Evolutionary conservation across 2,888 invertebrate genomes (phyloP), one percentile per base, ranked within the genome.

Genomic region (Drosophila conformis): DNA sequence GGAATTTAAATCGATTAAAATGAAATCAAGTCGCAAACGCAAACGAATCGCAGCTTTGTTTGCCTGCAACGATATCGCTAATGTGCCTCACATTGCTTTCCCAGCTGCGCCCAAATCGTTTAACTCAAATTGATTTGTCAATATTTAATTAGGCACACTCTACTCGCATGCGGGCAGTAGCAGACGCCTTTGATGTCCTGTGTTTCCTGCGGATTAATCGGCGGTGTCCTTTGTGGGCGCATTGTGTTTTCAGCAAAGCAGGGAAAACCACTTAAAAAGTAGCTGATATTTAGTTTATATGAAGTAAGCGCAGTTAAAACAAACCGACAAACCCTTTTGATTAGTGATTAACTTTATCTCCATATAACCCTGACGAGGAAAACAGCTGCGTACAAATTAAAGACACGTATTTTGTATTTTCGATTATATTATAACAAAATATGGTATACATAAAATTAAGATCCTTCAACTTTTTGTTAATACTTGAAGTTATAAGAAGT

Each of bases 121-220:
- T 89, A 89, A 85, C 90, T 87, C 83, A 81, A 89, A 87, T 87
- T 87, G 90, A 87, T 78, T 89, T 87, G 87, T 89, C 87, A 87
- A 87, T 87, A 89, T 87, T 89, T 87, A 87, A 87, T 89, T 87
- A 89, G 87, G 70, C 66, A 38, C 48, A 36, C 56, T 33, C 67
- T 25, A n/a, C 38, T 29, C 56, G 15, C n/a, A 72, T 78, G 83
- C 83, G 78, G 73, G 61, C 57, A 33, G n/a, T 18, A 27, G 42
- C n/a, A 54, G 58, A 33, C 48, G 61, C 60, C 77, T 73, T 78
- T 74, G 70, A 75, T 72, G 74, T 73, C 52, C 65, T 49, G 29
- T 69, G 70, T 69, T 76, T 89, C 87, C 85, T 89, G 82, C 76
- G 85, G 89, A 86, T 86, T 86, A 86, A 65, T 27, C 40, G 63